phyloP scores from a whole-genome alignment of 2,113 vertebrate genomes.

The Micronisus gabar region DNA sequence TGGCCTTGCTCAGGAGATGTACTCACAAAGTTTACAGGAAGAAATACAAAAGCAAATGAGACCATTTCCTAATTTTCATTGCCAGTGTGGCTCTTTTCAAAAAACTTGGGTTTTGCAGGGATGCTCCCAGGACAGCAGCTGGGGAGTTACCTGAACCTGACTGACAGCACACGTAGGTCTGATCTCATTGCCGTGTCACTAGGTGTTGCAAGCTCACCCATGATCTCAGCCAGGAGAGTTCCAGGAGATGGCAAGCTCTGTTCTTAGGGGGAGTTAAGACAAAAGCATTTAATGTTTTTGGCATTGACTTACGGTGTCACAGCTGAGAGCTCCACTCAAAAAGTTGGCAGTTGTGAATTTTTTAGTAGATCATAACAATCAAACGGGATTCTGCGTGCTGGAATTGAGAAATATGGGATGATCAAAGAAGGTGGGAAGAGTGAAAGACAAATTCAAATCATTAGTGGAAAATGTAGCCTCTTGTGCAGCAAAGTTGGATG shows the following conservation, averaged over 20 bases:
- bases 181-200: background rate
- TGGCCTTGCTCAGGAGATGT: background rate
- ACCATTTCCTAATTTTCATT: background rate
- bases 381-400: background rate
- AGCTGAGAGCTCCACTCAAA: background rate
- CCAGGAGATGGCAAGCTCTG: accelerated
- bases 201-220: background rate
- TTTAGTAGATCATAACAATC: constrained; percentile 31
- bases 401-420: background rate
- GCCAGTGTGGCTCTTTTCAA: too few species aligned
- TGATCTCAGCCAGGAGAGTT: background rate
- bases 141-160: background rate
- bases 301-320: background rate
- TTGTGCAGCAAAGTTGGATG: background rate
- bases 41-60: background rate
- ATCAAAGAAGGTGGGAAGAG: constrained; percentile 31
- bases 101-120: too few species aligned
- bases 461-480: background rate
- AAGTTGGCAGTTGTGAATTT: constrained; percentile 17
- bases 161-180: accelerated
- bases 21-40: background rate
- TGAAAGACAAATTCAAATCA: constrained; percentile 9
- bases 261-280: background rate
- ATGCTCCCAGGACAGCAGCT: background rate
- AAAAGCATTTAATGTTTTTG: background rate